Base-by-base conservation (phyloP, 2,113 vertebrate genomes). In the Siniperca chuatsi region DNA sequence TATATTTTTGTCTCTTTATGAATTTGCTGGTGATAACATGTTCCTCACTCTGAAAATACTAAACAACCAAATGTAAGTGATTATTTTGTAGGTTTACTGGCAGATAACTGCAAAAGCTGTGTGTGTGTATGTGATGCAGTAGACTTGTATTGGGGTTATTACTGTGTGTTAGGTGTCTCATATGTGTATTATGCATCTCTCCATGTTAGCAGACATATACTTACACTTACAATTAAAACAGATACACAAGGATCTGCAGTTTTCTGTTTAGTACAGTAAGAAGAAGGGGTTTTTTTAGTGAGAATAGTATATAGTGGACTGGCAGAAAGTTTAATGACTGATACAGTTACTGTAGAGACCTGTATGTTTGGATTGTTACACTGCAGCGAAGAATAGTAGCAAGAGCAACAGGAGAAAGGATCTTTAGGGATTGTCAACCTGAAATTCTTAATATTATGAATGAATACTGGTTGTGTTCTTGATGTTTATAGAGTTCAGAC, bases 401-500 rank as follows among this genome's bases (percentile, higher is more conserved):
- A 29, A 54, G n/a, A 75, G 37, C 57, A 73, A 61, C 35, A 78
- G 69, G 57, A 65, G 42, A 37, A 37, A 33, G 6, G 16, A 55
- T 37, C 1, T 35, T 35, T 12, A 13, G 6, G 11, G 15, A 29
- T 21, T 44, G 42, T 33, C 20, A 60, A 6, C 29, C 8, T 29
- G 4, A 50, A 44, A 16, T 58, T 16, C n/a, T 44, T 57, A 13
- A 46, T 37, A 60, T 46, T 37, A 42, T 16, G 1, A 83, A 46
- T 58, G 16, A 18, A 40, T 35, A 1, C 42, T 67, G 52, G 16
- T 10, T 20, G 4, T 74, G 35, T 73, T 42, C 21, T 25, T 67
- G 44, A 72, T 44, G 71, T 78, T 44, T 71, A 73, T 75, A 62
- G 35, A 75, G 37, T 9, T 55, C 8, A 52, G 6, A n/a, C 13